Evolutionary conservation across 2,113 vertebrate species (phyloP), one percentile per base, ranked within the genome.

Genomic region (Oncorhynchus clarkii): DNA sequence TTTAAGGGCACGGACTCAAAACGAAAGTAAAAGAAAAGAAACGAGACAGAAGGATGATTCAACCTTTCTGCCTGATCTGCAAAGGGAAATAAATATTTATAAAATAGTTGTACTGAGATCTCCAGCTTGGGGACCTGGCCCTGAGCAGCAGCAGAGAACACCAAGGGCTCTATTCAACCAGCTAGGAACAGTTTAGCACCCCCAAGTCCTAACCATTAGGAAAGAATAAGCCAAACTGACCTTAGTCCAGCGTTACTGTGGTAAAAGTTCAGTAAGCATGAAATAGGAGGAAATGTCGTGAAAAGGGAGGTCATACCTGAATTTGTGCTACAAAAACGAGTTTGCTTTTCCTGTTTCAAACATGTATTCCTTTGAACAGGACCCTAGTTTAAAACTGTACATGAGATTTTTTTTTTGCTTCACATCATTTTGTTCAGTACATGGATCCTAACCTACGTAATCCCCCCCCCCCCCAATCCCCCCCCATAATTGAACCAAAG

Each of bases 401-500:
- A 11, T 11, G 1, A 2, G 0, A 3, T 12, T 1, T 45, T 34
- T 39, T 39, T 39, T 45, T 45, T 11, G 39, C 9, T 45, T 11
- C 39, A 45, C 39, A 45, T 11, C 0, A 45, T 45, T 45, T 12
- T 11, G 39, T 45, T 45, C 39, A 45, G 9, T 45, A 45, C 39
- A 45, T 45, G 8, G 39, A 11, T 12, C 39, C 9, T 45, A 45
- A 45, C 8, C 9, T 45, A 11, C 9, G 0, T 45, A 45, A 2
- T 3, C 1, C 0, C 2, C 2, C 39, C 8, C 8, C 2, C 2
- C 8, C 39, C 8, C 8, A n/a, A n/a, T n/a, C n/a, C n/a, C n/a
- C n/a, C n/a, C n/a, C 2, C 2, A 39, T 39, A 39, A 39, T 39
- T 39, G 39, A 8, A 39, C 39, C 39, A 11, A 8, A 45, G 39